A percentile compares a stretch with the other conserved stretches of the same genome.
Conservation (phyloP, 2,113 vertebrate genomes). For the Hyperopisus bebe region DNA sequence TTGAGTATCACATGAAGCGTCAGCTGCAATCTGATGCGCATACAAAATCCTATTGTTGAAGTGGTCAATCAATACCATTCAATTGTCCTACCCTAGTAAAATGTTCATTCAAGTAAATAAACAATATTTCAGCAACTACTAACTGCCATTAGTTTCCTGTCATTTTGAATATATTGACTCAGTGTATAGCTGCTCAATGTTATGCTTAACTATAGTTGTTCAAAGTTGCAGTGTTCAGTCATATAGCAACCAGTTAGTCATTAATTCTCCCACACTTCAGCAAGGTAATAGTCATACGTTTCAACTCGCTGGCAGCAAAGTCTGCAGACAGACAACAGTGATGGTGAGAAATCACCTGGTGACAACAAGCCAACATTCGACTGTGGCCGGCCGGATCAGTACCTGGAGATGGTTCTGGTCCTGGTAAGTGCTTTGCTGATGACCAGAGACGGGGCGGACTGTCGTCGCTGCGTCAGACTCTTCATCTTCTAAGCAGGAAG, state of each 20-base stretch:
- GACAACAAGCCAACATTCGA: background rate
- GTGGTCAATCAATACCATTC: background rate
- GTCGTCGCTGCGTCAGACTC: slow-evolving; percentile 80
- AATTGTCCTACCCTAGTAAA: background rate
- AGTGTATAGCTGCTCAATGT: background rate
- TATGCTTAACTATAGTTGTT: background rate
- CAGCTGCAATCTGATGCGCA: background rate
- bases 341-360: background rate
- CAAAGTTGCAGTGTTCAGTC: background rate
- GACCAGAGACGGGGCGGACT: slow-evolving; percentile 85
- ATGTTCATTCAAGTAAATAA: background rate
- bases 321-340: background rate
- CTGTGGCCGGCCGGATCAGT: slow-evolving; percentile 31
- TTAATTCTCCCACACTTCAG: background rate
- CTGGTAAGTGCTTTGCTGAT: slow-evolving; percentile 88
- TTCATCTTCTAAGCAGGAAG: slow-evolving; percentile 76
- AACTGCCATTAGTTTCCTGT: background rate
- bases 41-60: background rate
- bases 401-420: slow-evolving; percentile 75
- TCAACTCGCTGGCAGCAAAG: background rate
- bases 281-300: background rate
- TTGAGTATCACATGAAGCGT: background rate
- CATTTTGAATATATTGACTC: background rate
- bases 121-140: background rate
- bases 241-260: background rate